Conservation (phyloP, 2,113 vertebrate genomes). For the Paracyprichromis sp. region DNA sequence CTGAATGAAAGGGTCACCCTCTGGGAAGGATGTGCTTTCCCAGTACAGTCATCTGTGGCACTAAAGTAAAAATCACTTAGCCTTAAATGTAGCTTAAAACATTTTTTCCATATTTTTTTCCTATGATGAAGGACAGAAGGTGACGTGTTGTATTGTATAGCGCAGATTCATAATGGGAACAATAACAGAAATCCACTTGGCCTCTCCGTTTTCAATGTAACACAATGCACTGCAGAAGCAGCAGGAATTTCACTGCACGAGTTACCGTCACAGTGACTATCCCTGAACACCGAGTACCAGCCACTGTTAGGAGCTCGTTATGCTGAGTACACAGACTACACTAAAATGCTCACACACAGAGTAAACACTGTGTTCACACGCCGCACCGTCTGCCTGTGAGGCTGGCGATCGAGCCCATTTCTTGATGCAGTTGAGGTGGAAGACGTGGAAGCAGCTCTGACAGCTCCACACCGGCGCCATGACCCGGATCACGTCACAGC, state of each 20-base stretch:
- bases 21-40: neutral
- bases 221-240: neutral
- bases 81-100: neutral
- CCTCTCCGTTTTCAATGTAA: neutral
- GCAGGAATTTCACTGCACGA: neutral
- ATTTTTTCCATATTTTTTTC: neutral
- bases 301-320: neutral
- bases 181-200: neutral
- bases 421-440: conserved; percentile 96
- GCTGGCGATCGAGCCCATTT: conserved; percentile 96
- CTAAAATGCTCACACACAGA: neutral
- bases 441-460: conserved; percentile 94
- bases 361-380: neutral
- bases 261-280: neutral
- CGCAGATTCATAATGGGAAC: neutral
- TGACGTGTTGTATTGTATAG: rapidly evolving
- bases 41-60: neutral
- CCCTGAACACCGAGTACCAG: neutral
- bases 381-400: conserved; percentile 88
- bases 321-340: neutral
- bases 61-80: neutral
- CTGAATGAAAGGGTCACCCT: neutral
- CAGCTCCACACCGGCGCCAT: conserved; percentile 94
- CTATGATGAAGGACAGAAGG: neutral
- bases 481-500: conserved; percentile 86